phyloP scores from a whole-genome alignment of 2,888 invertebrate species.

The Aspidiotus destructor region DNA sequence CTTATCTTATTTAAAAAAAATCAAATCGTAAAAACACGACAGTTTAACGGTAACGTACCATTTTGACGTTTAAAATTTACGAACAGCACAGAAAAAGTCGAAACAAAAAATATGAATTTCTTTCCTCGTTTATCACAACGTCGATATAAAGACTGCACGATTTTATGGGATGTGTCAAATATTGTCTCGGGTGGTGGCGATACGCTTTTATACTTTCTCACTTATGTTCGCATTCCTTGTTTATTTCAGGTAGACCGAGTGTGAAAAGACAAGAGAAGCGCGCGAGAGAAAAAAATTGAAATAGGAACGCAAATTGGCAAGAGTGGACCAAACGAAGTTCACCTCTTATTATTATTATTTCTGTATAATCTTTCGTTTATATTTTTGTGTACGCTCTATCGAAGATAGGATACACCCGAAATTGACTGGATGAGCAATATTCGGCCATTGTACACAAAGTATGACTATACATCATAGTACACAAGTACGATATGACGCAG shows the following conservation, averaged over 20 bases:
- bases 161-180: too few relatives aligned
- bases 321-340: slow-evolving; percentile 5
- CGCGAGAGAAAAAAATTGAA: slow-evolving; percentile 18
- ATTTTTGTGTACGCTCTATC: slow-evolving; percentile 7
- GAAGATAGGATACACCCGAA: slow-evolving; percentile 21
- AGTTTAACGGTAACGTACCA: background rate
- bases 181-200: too few relatives aligned
- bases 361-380: background rate
- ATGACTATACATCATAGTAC: too few relatives aligned
- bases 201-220: too few relatives aligned
- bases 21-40: background rate
- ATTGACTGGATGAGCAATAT: slow-evolving; percentile 16
- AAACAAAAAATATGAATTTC: background rate
- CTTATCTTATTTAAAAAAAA: background rate
- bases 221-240: slow-evolving; percentile 18
- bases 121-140: background rate
- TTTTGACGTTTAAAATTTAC: background rate
- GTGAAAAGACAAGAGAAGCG: background rate
- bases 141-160: too few relatives aligned
- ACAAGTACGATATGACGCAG: too few relatives aligned
- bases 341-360: slow-evolving; percentile 21
- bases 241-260: slow-evolving; percentile 14
- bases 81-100: too few relatives aligned
- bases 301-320: slow-evolving; percentile 30
- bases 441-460: background rate